phyloP scores from a whole-genome alignment of 2,888 invertebrate genomes.

The Macrosoma leucophasiata region DNA sequence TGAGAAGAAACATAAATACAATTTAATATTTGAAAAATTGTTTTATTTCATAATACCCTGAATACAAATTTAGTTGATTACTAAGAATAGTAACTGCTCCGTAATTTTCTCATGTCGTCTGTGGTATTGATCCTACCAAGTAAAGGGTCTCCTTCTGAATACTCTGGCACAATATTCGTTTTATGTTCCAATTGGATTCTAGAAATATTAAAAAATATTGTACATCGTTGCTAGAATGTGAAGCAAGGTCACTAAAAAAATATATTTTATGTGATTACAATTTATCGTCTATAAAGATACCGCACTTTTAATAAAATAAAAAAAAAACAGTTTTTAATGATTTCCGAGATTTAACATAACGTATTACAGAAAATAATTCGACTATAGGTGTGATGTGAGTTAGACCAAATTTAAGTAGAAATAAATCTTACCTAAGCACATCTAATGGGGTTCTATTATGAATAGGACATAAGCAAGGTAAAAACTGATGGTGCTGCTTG shows the following conservation, averaged over 20 bases:
- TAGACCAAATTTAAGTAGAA: not conserved
- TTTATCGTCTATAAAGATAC: no score
- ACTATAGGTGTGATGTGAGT: no score
- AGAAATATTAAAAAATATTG: constrained; percentile 6
- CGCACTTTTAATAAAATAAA: no score
- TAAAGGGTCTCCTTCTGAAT: constrained; percentile 22
- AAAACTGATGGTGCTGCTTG: constrained; percentile 38
- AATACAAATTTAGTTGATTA: constrained; percentile 1
- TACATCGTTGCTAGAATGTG: no score
- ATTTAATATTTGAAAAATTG: constrained; percentile 2
- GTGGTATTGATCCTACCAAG: constrained; percentile 32
- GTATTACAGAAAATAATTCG: no score
- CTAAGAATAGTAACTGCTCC: constrained; percentile 41
- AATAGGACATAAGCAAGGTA: constrained; percentile 50
- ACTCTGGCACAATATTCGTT: constrained; percentile 8
- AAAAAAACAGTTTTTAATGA: no score
- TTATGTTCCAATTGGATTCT: constrained; percentile 34
- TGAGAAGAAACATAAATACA: constrained; percentile 29
- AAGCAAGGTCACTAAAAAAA: no score
- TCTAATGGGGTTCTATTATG: constrained; percentile 58
- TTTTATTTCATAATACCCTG: not conserved
- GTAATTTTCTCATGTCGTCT: constrained; percentile 39
- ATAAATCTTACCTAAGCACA: constrained; percentile 40
- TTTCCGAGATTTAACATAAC: constrained; percentile 14
- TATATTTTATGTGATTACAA: no score